phyloP scores from a whole-genome alignment of 2,888 invertebrate genomes.

The Dynastes hyllus region DNA sequence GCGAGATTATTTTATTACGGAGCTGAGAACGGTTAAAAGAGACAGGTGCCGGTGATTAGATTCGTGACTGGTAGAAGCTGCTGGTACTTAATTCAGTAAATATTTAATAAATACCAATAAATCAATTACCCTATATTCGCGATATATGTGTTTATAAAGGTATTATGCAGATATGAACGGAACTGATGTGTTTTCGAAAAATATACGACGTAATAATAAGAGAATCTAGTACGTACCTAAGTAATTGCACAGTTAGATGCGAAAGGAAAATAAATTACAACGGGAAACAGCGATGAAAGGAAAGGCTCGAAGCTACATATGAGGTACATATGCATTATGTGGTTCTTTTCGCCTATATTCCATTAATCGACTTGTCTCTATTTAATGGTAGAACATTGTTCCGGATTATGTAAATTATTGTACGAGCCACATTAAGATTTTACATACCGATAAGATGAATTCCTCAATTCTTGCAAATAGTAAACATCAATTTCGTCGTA shows the following conservation, averaged over 20 bases:
- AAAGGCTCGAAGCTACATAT: background rate
- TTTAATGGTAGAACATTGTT: background rate
- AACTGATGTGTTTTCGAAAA: background rate
- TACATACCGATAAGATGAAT: too few relatives aligned
- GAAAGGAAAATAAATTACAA: constrained; percentile 20
- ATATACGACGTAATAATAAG: background rate
- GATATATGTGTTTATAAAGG: too few relatives aligned
- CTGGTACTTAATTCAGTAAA: background rate
- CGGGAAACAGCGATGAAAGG: background rate
- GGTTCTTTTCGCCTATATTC: background rate
- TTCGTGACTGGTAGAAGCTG: background rate
- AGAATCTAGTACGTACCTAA: background rate
- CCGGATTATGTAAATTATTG: too few relatives aligned
- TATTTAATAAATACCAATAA: constrained; percentile 1
- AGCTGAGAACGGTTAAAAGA: too few relatives aligned
- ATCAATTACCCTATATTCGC: constrained; percentile 23
- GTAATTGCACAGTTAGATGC: constrained; percentile 18
- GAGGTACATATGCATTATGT: background rate
- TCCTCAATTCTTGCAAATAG: too few relatives aligned
- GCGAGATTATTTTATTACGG: too few relatives aligned
- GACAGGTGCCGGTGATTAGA: background rate
- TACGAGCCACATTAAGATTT: too few relatives aligned
- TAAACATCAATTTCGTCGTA: too few relatives aligned
- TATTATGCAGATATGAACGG: background rate
- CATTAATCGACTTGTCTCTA: background rate